Evolutionary conservation across 1,140 invertebrate species (phyloP), one percentile per base, ranked within the genome.

Genomic region (Monochamus saltuarius): DNA sequence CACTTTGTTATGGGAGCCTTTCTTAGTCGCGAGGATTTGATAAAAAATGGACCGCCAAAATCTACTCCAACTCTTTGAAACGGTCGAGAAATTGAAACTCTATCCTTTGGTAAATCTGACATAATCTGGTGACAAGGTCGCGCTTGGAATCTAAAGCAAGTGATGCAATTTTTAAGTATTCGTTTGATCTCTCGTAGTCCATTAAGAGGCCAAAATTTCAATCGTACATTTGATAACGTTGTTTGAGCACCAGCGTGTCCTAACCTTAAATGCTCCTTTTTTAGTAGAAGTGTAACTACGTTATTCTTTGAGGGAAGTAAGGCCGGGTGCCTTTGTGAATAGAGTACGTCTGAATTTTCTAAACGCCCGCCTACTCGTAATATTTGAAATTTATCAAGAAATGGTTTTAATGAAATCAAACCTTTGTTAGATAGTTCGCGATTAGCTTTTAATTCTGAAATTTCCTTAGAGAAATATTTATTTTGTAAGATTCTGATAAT

Each of bases 1-100:
- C 51, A 53, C 39, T 53, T 53, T 1, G 34, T 39, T 7, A 38
- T 11, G 11, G n/a, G 51, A 10, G 36, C 35, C 38, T 53, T 53
- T 53, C 51, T 9, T 16, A 53, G 51, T 36, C 38, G n/a, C 4
- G 36, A 53, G 8, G 51, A 37, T 35, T 53, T 53, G n/a, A 53
- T 53, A 11, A 19, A 38, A 14, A 53, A 53, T 11, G 51, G 51
- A 16, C 51, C 51, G 16, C 29, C 36, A 19, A 10, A 53, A 19
- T 53, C 51, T 36, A 53, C 36, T 16, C 51, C 51, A 16, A 53
- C 51, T n/a, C 38, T 50, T 11, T n/a, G 4, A 37, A 53, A 53
- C 6, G 36, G 34, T 53, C 38, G 36, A 38, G 51, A 53, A 14
- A 38, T 0, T 38, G 36, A n/a, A n/a, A 53, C 9, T 17, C 51